Evolutionary conservation across 2,888 invertebrate genomes (phyloP), one percentile per base, ranked within the genome.

Genomic region (Cremastobaeus sp.): DNA sequence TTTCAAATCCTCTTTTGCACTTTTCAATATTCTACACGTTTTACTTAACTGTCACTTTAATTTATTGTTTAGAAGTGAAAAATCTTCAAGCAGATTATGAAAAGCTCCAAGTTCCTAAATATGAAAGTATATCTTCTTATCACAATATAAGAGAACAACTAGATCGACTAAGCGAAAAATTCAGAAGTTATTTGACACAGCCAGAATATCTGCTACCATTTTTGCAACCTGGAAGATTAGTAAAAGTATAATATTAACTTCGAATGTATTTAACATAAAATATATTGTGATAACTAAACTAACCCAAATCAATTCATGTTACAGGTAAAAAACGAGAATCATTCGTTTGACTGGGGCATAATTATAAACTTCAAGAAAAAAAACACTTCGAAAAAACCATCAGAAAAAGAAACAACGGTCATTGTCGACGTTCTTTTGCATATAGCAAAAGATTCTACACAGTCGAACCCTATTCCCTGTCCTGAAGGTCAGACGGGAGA

Each of bases 301-400:
- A n/a, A n/a, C n/a, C n/a, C n/a, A n/a, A n/a, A n/a, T n/a, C n/a
- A n/a, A n/a, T n/a, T n/a, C n/a, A n/a, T n/a, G n/a, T n/a, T n/a
- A 15, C 74, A 95, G 94, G 91, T 96, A 1, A 94, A 95, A 88
- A 94, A 94, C 78, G 94, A 93, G 34, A 92, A 92, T 25, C 91
- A 94, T 77, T 95, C 96, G 83, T 99, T 96, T 87, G 98, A 97
- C 81, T 99, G 99, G 99, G 98, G 98, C 9, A 94, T 96, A 45
- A 93, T 99, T 55, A 92, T 99, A 1, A 97, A 97, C 88, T 97
- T 96, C 84, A 94, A 95, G 82, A 95, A 95, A 81, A 95, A 95
- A 81, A 92, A 93, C 78, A 88, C 76, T 72, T 84, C 85, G 15
- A 85, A 83, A 69, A 90, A 90, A 84, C 89, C 90, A 0, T 50